phyloP scores from a whole-genome alignment of 2,113 vertebrate genomes.

The Xiphophorus hellerii region DNA sequence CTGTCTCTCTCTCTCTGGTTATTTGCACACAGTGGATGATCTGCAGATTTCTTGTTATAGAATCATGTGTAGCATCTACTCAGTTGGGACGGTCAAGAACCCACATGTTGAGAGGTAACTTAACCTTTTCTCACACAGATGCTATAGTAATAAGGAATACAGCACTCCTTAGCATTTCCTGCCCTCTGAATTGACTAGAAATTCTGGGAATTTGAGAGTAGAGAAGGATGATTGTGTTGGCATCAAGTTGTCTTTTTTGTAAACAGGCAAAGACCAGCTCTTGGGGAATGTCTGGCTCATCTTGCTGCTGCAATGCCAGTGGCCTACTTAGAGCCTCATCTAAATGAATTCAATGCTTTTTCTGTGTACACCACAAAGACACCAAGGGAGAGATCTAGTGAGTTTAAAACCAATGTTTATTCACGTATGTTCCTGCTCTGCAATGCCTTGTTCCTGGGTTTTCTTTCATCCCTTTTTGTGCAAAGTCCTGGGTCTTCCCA shows the following conservation, averaged over 20 bases:
- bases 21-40: constrained; percentile 85
- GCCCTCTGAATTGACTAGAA: neutral
- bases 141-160: neutral
- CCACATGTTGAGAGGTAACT: constrained; percentile 90
- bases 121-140: neutral
- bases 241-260: neutral
- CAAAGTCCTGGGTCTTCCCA: constrained; percentile 89
- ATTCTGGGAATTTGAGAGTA: neutral
- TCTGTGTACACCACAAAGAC: constrained; percentile 97
- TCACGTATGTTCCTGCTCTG: constrained; percentile 4
- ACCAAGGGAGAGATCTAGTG: constrained; percentile 89
- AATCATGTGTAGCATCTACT: constrained; percentile 94
- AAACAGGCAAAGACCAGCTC: constrained; percentile 87
- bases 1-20: neutral
- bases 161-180: neutral
- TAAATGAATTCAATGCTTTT: constrained; percentile 89
- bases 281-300: constrained; percentile 92
- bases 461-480: neutral
- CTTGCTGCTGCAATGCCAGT: constrained; percentile 94
- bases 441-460: constrained; percentile 5
- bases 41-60: constrained; percentile 95
- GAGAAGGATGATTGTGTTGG: neutral
- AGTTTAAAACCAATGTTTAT: constrained; percentile 57
- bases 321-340: constrained; percentile 89
- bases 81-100: constrained; percentile 91